Evolutionary conservation across 2,888 invertebrate species (phyloP).

Genomic region (Zootermopsis nevadensis): DNA sequence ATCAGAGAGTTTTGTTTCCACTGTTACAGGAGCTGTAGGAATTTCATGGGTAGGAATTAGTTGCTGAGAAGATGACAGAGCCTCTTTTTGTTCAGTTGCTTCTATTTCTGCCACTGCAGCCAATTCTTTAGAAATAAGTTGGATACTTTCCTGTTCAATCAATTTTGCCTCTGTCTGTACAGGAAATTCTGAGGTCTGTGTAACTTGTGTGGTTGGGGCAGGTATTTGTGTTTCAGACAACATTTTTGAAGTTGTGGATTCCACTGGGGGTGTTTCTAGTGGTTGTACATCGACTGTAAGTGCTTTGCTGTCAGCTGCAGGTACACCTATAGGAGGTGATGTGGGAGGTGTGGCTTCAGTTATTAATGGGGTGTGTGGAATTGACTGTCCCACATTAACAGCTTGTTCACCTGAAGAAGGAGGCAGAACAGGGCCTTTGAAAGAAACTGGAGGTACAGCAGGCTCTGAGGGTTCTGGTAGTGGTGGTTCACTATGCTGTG

Average conservation of each 20-base stretch:
- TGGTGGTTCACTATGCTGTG: not conserved
- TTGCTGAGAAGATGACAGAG: not conserved
- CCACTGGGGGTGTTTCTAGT: conserved; percentile 42
- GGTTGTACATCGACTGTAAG: conserved; percentile 52
- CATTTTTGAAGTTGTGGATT: not conserved
- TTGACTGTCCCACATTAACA: not conserved
- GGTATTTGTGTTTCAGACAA: not conserved
- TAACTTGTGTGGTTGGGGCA: not conserved
- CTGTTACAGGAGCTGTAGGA: not conserved
- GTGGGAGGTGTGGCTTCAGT: conserved; percentile 59
- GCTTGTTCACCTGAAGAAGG: not conserved
- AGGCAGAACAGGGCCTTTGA: not conserved
- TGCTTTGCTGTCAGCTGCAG: conserved; percentile 11
- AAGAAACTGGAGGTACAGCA: not conserved
- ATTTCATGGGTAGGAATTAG: not conserved
- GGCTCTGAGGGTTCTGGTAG: conserved; percentile 5
- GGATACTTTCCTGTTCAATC: not conserved
- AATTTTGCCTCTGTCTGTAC: not conserved
- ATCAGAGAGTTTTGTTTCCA: not conserved
- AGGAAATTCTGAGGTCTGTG: not conserved
- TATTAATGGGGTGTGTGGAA: conserved; percentile 57
- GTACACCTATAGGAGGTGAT: conserved; percentile 56
- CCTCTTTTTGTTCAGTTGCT: not conserved
- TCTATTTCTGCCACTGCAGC: too few relatives aligned
- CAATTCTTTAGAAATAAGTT: too few relatives aligned